Percentiles rank a stretch among this genome's conserved stretches.
phyloP scores from a whole-genome alignment of 2,797 vertebrate species.

The Anisognathus igniventris region DNA sequence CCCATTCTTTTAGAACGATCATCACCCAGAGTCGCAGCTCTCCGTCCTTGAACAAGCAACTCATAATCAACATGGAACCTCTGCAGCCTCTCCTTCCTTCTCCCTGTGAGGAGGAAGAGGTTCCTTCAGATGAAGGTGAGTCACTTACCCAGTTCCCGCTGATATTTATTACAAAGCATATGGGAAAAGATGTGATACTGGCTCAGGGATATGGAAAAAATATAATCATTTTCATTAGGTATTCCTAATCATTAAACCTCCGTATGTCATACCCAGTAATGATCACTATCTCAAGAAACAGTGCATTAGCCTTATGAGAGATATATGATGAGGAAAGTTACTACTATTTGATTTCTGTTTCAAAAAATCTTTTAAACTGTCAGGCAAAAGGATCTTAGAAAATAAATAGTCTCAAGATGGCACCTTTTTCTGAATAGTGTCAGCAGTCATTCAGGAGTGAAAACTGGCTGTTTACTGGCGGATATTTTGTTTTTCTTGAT shows the following conservation, averaged over 20 bases:
- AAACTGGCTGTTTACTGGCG: neutral
- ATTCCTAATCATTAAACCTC: neutral
- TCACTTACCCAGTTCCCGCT: neutral
- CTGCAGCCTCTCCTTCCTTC: slow-evolving; percentile 88
- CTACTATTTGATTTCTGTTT: neutral
- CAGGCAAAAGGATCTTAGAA: neutral
- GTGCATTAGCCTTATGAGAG: fast-evolving
- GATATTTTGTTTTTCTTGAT: neutral
- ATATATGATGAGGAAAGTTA: neutral
- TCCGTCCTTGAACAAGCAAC: slow-evolving; percentile 93
- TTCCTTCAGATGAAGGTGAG: slow-evolving; percentile 80
- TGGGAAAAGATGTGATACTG: neutral
- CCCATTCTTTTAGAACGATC: slow-evolving; percentile 78
- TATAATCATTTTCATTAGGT: neutral
- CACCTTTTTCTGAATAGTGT: neutral
- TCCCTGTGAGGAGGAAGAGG: slow-evolving; percentile 85
- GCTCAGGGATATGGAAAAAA: neutral
- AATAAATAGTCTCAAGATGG: neutral
- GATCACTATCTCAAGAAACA: neutral
- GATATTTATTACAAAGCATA: neutral
- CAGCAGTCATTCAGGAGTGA: neutral
- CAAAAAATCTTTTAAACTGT: neutral
- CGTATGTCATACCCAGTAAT: neutral
- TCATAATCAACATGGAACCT: slow-evolving; percentile 97
- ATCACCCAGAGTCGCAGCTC: slow-evolving; percentile 92